These are phyloP conservation scores for Linyphia triangularis DNA, from an alignment of 2,888 invertebrate species.

Conservation along the genomic window DNA sequence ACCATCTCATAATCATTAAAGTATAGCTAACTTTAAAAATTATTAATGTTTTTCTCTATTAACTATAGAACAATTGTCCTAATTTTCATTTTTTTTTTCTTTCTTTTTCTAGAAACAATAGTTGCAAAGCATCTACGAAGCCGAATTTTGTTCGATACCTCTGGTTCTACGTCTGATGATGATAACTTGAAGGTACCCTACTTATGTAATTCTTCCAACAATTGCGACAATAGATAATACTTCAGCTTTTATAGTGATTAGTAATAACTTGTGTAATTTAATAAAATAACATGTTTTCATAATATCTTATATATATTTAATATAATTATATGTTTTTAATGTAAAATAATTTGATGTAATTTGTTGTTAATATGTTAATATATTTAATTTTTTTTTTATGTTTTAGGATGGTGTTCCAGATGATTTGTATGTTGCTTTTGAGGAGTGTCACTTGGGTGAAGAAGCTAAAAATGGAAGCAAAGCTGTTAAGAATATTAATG, in stretches of 20 bases:
- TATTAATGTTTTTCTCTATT: too few relatives aligned
- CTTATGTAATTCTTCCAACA: too few relatives aligned
- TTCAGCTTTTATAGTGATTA: not conserved
- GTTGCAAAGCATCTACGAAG: slow-evolving; percentile 67
- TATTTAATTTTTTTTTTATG: not conserved
- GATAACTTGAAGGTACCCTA: slow-evolving; percentile 46
- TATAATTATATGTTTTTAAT: not conserved
- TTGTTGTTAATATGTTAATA: not conserved
- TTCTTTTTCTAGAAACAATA: slow-evolving; percentile 59
- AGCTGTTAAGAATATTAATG: not conserved
- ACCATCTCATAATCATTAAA: too few relatives aligned
- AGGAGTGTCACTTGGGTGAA: slow-evolving; percentile 71
- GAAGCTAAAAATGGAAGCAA: slow-evolving; percentile 23
- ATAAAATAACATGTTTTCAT: too few relatives aligned
- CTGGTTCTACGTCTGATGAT: slow-evolving; percentile 65
- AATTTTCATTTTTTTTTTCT: not conserved
- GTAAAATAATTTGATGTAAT: not conserved
- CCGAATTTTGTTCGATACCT: slow-evolving; percentile 71
- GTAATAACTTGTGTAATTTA: not conserved
- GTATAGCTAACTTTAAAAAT: too few relatives aligned
- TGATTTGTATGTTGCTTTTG: slow-evolving; percentile 72
- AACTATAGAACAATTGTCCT: too few relatives aligned
- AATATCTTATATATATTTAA: too few relatives aligned
- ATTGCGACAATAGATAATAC: too few relatives aligned
- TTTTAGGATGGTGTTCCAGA: slow-evolving; percentile 71